Conservation (phyloP, 1,140 invertebrate genomes). For the Anthonomus grandis region DNA sequence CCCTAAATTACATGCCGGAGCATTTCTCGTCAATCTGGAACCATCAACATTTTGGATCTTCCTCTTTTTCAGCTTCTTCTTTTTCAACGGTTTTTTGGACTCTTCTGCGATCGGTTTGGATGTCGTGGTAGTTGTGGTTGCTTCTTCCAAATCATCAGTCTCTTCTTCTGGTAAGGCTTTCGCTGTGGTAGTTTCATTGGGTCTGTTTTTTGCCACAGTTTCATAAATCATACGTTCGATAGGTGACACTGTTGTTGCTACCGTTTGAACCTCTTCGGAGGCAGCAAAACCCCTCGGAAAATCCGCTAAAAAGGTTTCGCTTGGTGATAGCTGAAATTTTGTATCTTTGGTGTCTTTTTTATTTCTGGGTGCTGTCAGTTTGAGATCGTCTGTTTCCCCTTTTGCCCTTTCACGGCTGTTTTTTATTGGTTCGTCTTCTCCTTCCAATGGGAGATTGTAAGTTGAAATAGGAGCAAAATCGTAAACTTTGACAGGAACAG, state of each 20-base stretch:
- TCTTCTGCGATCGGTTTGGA: neutral
- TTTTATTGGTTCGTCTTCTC: neutral
- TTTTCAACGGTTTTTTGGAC: neutral
- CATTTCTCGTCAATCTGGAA: neutral
- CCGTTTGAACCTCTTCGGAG: neutral
- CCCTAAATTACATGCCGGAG: neutral
- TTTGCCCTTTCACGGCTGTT: neutral
- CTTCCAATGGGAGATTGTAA: constrained; percentile 2
- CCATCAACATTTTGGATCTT: constrained; percentile 9
- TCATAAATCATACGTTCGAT: neutral
- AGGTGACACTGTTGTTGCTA: neutral
- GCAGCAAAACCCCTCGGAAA: neutral
- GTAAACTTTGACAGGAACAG: neutral
- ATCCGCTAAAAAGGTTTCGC: neutral
- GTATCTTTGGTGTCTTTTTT: neutral
- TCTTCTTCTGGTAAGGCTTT: neutral
- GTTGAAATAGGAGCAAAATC: neutral
- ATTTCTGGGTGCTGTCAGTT: neutral
- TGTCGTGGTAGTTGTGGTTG: no score
- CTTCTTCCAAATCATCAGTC: no score
- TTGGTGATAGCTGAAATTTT: neutral
- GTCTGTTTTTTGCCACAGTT: neutral
- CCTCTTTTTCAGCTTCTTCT: constrained; percentile 8
- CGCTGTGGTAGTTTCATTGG: neutral
- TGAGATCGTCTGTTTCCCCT: neutral